Conservation (phyloP, 1,140 invertebrate species). For the Drosophila dunni region DNA sequence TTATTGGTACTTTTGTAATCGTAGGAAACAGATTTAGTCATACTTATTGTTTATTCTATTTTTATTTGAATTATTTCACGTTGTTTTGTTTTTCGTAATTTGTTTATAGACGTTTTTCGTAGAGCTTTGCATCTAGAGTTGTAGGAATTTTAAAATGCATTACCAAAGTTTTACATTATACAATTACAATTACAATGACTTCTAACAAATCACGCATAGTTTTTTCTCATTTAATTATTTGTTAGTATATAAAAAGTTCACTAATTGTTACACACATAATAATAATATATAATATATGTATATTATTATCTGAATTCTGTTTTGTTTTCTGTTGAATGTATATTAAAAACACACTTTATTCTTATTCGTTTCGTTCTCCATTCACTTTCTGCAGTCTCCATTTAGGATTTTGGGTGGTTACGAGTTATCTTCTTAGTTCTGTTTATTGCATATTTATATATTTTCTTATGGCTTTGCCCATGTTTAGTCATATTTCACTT, state of each 20-base stretch:
- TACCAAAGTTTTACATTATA: constrained; percentile 73
- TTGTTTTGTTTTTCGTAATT: constrained; percentile 43
- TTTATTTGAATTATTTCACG: constrained; percentile 23
- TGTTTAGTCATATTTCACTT: constrained; percentile 44
- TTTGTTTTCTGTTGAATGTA: constrained; percentile 41
- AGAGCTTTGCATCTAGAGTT: constrained; percentile 34
- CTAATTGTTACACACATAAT: constrained; percentile 44
- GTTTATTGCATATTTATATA: constrained; percentile 56
- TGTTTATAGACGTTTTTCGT: constrained; percentile 23
- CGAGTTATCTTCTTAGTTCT: constrained; percentile 78
- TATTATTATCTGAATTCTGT: constrained; percentile 22
- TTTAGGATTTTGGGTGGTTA: constrained; percentile 82
- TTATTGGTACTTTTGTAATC: constrained; percentile 78
- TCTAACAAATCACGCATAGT: constrained; percentile 77
- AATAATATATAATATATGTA: constrained; percentile 23
- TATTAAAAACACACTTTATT: constrained; percentile 73
- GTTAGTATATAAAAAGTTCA: constrained; percentile 71
- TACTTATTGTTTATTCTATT: constrained; percentile 79
- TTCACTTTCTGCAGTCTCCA: constrained; percentile 72
- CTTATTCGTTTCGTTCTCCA: constrained; percentile 48
- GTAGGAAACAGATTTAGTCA: constrained; percentile 81
- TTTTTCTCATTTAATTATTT: constrained; percentile 18
- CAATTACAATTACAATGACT: constrained; percentile 58
- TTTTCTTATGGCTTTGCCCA: constrained; percentile 40
- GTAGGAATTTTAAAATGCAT: constrained; percentile 75